These are phyloP conservation scores for Heteractis magnifica DNA, from an alignment of 92 coral and sea anemone species.

Conservation along the genomic window DNA sequence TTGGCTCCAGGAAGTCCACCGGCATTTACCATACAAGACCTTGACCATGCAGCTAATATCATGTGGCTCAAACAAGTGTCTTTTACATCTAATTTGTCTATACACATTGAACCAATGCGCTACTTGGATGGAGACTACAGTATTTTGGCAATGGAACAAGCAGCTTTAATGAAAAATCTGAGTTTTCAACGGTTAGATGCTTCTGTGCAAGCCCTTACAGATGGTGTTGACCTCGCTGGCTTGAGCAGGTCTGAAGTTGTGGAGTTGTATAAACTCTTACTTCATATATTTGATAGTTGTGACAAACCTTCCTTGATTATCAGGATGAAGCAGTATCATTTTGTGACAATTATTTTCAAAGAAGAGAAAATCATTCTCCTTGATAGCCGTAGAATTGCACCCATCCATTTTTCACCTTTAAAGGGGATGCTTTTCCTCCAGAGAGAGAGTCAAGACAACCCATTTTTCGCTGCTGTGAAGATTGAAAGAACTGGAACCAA, in stretches of 20 bases:
- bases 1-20: constrained; percentile 6
- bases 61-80: constrained; percentile 23
- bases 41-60: constrained; percentile 23
- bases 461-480: constrained; percentile 2
- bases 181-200: constrained; percentile 15
- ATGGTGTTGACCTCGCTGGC: neutral
- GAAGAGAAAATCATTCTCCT: neutral
- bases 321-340: constrained; percentile 7
- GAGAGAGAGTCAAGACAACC: constrained; percentile 7
- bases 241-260: neutral
- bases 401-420: neutral
- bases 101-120: neutral
- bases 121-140: constrained; percentile 28
- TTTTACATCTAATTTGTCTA: neutral
- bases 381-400: constrained; percentile 2
- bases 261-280: constrained; percentile 3
- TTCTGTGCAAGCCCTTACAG: constrained; percentile 5
- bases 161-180: constrained; percentile 8
- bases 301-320: constrained; percentile 9
- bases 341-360: neutral
- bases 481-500: constrained; percentile 7
- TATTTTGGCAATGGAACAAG: constrained; percentile 15
- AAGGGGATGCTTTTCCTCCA: constrained; percentile 11
- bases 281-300: neutral
- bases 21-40: neutral